Evolutionary conservation across 2,113 vertebrate genomes (phyloP), one percentile per base, ranked within the genome.

Genomic region (Thomomys bottae): DNA sequence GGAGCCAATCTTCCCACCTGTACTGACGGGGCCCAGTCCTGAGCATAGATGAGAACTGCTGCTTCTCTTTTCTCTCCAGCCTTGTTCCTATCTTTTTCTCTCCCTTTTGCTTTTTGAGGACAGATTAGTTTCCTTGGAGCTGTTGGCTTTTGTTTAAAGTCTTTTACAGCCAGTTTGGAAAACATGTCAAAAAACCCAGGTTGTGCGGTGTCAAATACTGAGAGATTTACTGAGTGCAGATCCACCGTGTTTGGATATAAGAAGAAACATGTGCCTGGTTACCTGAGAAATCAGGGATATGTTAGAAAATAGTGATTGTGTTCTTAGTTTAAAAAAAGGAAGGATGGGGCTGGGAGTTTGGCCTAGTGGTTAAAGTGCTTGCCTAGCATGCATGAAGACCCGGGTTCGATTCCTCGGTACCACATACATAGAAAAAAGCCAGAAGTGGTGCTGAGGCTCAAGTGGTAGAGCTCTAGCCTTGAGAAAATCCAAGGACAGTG

Each of bases 61-160:
- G 49, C 17, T 38, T 20, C 54, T 54, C 32, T 54, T 57, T 30
- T 86, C 32, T n/a, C 54, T 18, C 45, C 12, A 20, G 8, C 10
- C 10, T 15, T 2, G 14, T 30, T 26, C 40, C 34, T 9, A 45
- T 5, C 17, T 57, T 32, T 42, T 80, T 38, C 12, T 20, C 90
- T 32, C n/a, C 10, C 66, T 42, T 79, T 61, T 49, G 63, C 32
- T 81, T 87, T 91, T 23, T 36, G 54, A 92, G 34, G 45, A 71
- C 20, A 57, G 63, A 89, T 93, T 5, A 36, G 20, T 78, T 91
- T 61, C 82, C 49, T 72, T 3, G 17, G 5, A 82, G 78, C n/a
- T 59, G 72, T 57, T 24, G 11, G n/a, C 34, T 84, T 84, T 90
- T 70, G 4, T 79, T 88, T 82, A 78, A 87, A 89, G 49, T n/a